phyloP scores from a whole-genome alignment of 2,113 vertebrate genomes.

The Seriola dumerili region DNA sequence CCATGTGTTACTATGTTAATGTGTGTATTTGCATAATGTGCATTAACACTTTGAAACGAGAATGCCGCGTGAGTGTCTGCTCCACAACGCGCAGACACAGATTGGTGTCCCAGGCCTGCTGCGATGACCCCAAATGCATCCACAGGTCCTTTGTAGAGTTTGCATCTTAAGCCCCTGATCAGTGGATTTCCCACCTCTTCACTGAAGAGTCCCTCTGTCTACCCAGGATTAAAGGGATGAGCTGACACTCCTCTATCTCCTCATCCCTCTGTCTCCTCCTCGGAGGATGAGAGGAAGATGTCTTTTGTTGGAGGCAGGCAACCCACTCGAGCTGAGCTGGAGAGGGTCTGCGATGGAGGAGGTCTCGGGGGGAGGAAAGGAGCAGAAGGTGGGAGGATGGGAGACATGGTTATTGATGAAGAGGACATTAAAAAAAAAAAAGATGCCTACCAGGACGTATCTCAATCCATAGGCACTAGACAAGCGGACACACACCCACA shows the following conservation, averaged over 20 bases:
- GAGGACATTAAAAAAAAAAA: slow-evolving; percentile 20
- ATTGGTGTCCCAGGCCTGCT: slow-evolving; percentile 64
- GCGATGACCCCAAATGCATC: slow-evolving; percentile 62
- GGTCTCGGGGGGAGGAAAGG: slow-evolving; percentile 31
- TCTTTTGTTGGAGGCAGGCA: slow-evolving; percentile 78
- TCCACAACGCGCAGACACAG: slow-evolving; percentile 36
- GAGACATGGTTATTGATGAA: slow-evolving; percentile 63
- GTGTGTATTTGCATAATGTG: slow-evolving; percentile 30
- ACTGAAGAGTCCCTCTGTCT: slow-evolving; percentile 78
- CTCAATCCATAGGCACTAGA: slow-evolving; percentile 18
- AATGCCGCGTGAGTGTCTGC: slow-evolving; percentile 22
- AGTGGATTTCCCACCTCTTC: slow-evolving; percentile 81
- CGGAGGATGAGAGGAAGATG: slow-evolving; percentile 70
- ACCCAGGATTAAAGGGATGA: slow-evolving; percentile 84
- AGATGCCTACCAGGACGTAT: slow-evolving; percentile 46
- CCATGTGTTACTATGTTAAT: not conserved
- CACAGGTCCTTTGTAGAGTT: slow-evolving; percentile 70
- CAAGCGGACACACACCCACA: not conserved
- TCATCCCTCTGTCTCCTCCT: slow-evolving; percentile 65
- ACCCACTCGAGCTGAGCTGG: slow-evolving; percentile 59
- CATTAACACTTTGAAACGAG: slow-evolving; percentile 21
- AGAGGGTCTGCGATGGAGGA: slow-evolving; percentile 44
- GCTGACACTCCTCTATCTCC: slow-evolving; percentile 71
- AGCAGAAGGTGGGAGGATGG: slow-evolving; percentile 56
- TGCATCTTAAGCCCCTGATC: slow-evolving; percentile 79